A percentile compares a stretch with the other conserved stretches of the same genome.
phyloP scores from a whole-genome alignment of 2,113 vertebrate genomes.

The Seriola aureovittata region DNA sequence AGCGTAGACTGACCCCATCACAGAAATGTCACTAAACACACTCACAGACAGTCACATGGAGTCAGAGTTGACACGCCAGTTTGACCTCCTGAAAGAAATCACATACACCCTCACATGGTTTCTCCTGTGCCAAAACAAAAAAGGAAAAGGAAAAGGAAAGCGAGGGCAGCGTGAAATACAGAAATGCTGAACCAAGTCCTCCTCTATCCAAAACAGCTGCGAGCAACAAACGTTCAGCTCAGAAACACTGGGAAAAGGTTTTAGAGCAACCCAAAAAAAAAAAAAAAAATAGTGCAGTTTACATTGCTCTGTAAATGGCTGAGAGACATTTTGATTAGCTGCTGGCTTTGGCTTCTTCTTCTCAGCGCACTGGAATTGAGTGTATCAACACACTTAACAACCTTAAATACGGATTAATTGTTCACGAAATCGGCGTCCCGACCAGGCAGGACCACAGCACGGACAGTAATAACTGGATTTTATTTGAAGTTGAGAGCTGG shows the following conservation, averaged over 20 bases:
- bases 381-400: slow-evolving; percentile 75
- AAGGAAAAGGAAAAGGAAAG: not conserved
- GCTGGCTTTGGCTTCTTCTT: slow-evolving; percentile 50
- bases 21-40: slow-evolving; percentile 39
- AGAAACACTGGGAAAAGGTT: slow-evolving; percentile 52
- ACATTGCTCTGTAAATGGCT: slow-evolving; percentile 73
- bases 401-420: slow-evolving; percentile 80
- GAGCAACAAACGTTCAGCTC: slow-evolving; percentile 58
- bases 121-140: slow-evolving; percentile 5
- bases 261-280: slow-evolving; percentile 26
- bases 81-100: slow-evolving; percentile 56
- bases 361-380: slow-evolving; percentile 60
- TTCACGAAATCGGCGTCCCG: slow-evolving; percentile 61
- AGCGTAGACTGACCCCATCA: slow-evolving; percentile 28
- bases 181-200: slow-evolving; percentile 73
- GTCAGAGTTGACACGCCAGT: slow-evolving; percentile 37
- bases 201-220: slow-evolving; percentile 70
- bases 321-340: slow-evolving; percentile 75
- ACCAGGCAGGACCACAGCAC: slow-evolving; percentile 35
- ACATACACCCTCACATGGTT: not conserved
- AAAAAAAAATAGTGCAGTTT: slow-evolving; percentile 48
- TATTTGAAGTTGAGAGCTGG: slow-evolving; percentile 51
- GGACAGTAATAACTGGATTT: slow-evolving; percentile 64
- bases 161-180: slow-evolving; percentile 49
- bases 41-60: slow-evolving; percentile 16